These are phyloP conservation scores for Drosophila melanica DNA, from an alignment of 1,140 invertebrate species.

Conservation along the genomic window DNA sequence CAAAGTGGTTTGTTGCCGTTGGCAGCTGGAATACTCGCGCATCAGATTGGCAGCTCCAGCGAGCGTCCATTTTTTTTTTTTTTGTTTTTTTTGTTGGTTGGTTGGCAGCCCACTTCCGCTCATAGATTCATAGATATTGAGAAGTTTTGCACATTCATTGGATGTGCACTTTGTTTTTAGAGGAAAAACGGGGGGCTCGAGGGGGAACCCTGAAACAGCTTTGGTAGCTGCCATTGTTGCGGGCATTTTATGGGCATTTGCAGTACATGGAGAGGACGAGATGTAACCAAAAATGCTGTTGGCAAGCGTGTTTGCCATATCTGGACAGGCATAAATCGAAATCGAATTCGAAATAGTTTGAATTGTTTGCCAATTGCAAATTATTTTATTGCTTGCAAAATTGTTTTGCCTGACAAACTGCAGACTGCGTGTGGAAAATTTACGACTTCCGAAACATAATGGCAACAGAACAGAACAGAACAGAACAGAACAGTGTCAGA, in stretches of 20 bases:
- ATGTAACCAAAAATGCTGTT: conserved; percentile 38
- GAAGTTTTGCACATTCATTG: conserved; percentile 61
- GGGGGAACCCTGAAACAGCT: conserved; percentile 5
- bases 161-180: conserved; percentile 55
- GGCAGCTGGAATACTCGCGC: conserved; percentile 47
- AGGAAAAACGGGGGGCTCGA: no score
- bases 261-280: conserved; percentile 45
- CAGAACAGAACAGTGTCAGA: not conserved
- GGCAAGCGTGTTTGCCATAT: conserved; percentile 50
- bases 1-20: conserved; percentile 62
- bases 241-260: conserved; percentile 66
- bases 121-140: conserved; percentile 39
- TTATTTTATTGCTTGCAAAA: conserved; percentile 75
- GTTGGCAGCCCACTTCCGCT: conserved; percentile 4
- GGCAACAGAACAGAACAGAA: conserved; percentile 21
- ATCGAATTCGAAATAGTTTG: conserved; percentile 45
- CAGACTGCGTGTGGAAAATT: conserved; percentile 62
- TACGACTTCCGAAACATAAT: conserved; percentile 71
- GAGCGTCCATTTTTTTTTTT: no score
- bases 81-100: not conserved
- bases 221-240: conserved; percentile 61
- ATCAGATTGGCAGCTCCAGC: not conserved
- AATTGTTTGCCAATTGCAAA: conserved; percentile 78
- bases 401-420: conserved; percentile 62
- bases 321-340: conserved; percentile 49